phyloP scores from a whole-genome alignment of 2,888 invertebrate genomes.

The Xylophagus ater region DNA sequence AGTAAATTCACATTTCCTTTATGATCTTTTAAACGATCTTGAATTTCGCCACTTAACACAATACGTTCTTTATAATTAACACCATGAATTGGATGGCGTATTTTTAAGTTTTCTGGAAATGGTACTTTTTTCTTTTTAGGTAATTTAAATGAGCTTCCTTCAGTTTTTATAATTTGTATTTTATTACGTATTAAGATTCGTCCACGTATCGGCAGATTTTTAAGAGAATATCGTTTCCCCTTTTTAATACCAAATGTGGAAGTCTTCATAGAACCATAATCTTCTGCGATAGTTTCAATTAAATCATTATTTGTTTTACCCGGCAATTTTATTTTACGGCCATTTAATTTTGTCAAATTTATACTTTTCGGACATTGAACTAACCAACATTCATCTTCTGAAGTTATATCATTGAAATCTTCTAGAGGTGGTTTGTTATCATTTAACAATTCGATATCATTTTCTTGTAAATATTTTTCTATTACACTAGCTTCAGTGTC shows the following conservation, averaged over 20 bases:
- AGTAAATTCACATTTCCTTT: background rate
- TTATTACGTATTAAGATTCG: slow-evolving; percentile 23
- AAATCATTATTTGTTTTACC: slow-evolving; percentile 21
- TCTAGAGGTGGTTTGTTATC: too few species aligned
- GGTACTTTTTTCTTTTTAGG: slow-evolving; percentile 20
- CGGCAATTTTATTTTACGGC: slow-evolving; percentile 24
- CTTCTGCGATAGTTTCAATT: slow-evolving; percentile 23
- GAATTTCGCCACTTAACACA: slow-evolving; percentile 16
- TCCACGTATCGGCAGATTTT: slow-evolving; percentile 22
- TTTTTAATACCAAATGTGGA: slow-evolving; percentile 22
- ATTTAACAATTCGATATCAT: too few species aligned
- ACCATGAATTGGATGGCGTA: slow-evolving; percentile 27
- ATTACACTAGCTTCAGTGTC: background rate
- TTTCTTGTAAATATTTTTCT: background rate
- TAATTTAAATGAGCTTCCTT: slow-evolving; percentile 10
- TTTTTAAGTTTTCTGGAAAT: slow-evolving; percentile 22
- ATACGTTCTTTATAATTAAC: slow-evolving; percentile 21
- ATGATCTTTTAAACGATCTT: slow-evolving; percentile 19
- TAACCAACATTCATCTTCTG: slow-evolving; percentile 26
- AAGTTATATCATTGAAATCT: slow-evolving; percentile 19
- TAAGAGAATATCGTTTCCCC: slow-evolving; percentile 19
- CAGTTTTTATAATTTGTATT: slow-evolving; percentile 19
- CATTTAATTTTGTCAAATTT: slow-evolving; percentile 18
- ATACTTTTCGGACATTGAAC: slow-evolving; percentile 25
- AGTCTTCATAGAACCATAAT: slow-evolving; percentile 15